These are phyloP conservation scores for Prochilodus magdalenae DNA, from an alignment of 2,113 vertebrate species.

Conservation along the genomic window DNA sequence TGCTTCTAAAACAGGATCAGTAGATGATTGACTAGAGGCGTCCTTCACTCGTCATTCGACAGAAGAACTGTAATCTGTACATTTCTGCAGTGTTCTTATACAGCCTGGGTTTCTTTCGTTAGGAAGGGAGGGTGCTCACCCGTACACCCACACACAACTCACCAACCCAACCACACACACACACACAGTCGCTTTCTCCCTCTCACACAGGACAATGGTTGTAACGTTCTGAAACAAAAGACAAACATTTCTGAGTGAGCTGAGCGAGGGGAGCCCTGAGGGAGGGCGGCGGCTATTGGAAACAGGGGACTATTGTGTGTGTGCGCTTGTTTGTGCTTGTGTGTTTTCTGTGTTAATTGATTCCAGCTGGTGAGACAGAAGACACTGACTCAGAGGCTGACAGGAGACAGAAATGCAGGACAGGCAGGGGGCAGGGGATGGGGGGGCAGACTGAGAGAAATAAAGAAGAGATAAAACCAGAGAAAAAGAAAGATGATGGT, in stretches of 20 bases:
- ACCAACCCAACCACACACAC: conserved; percentile 31
- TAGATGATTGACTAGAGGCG: background rate
- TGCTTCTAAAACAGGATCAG: background rate
- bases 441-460: background rate
- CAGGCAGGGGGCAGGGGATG: background rate
- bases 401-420: conserved; percentile 34
- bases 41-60: background rate
- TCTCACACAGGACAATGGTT: conserved; percentile 44
- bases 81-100: background rate
- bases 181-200: background rate
- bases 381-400: conserved; percentile 27
- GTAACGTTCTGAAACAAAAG: conserved; percentile 44
- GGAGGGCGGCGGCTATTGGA: conserved; percentile 64
- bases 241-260: conserved; percentile 54
- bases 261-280: conserved; percentile 65
- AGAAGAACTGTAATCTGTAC: background rate
- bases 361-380: conserved; percentile 61
- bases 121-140: background rate
- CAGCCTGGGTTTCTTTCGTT: background rate
- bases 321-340: conserved; percentile 55
- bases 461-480: background rate
- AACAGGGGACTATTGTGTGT: conserved; percentile 59
- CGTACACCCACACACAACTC: conserved; percentile 12
- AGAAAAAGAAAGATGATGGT: no score
- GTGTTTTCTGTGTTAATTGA: conserved; percentile 57